phyloP scores from a whole-genome alignment of 1,140 invertebrate genomes.

The Drosophila kurseongensis region DNA sequence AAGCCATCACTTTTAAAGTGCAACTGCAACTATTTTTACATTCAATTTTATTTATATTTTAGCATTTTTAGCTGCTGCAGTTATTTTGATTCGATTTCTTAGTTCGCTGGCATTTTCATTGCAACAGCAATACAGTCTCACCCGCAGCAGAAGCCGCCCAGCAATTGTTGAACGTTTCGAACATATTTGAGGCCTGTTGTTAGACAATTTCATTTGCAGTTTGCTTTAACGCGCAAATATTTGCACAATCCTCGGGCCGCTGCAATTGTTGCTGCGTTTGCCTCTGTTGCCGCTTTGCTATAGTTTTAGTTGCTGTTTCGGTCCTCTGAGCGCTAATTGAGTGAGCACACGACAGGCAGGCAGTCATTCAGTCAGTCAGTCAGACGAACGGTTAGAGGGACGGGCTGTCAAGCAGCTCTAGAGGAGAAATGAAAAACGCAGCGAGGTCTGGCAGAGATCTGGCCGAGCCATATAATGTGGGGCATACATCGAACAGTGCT shows the following conservation, averaged over 20 bases:
- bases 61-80: conserved; percentile 17
- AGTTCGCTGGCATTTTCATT: conserved; percentile 50
- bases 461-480: conserved; percentile 55
- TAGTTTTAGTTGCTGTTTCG: conserved; percentile 67
- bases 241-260: conserved; percentile 73
- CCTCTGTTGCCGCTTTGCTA: conserved; percentile 14
- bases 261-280: conserved; percentile 39
- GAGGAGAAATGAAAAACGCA: conserved; percentile 81
- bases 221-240: conserved; percentile 68
- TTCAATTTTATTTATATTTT: conserved; percentile 39
- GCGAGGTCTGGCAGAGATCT: conserved; percentile 63
- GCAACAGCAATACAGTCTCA: conserved; percentile 33
- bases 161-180: conserved; percentile 20
- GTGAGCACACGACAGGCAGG: conserved; percentile 74
- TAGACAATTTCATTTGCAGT: conserved; percentile 78
- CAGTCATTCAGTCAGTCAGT: conserved; percentile 33
- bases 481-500: conserved; percentile 41
- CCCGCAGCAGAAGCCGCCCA: conserved; percentile 36
- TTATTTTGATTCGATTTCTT: conserved; percentile 42
- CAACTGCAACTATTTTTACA: conserved; percentile 68
- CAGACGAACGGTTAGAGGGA: conserved; percentile 9
- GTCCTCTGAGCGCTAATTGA: conserved; percentile 79
- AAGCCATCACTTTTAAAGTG: conserved; percentile 59
- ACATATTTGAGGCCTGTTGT: conserved; percentile 55
- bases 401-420: conserved; percentile 48